A percentile compares a stretch with the other conserved stretches of the same genome.
Evolutionary conservation across 2,113 vertebrate species (phyloP).

Genomic region (Apistogramma diplotaenia): DNA sequence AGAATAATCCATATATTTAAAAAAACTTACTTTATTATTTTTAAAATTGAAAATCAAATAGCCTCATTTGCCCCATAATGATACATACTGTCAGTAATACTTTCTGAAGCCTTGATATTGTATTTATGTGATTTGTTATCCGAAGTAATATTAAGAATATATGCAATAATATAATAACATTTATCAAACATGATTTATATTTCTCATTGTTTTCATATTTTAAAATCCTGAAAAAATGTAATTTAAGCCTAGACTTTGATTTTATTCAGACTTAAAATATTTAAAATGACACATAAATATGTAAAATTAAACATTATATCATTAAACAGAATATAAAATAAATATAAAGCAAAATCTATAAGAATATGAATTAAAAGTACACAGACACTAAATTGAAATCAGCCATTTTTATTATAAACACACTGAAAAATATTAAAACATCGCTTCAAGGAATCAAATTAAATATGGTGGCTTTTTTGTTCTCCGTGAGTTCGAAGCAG

Average conservation of each 20-base stretch:
- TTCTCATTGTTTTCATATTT: background rate
- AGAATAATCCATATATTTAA: background rate
- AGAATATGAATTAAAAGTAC: background rate
- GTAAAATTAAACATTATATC: background rate
- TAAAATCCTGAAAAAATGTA: background rate
- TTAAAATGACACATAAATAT: too few relatives aligned
- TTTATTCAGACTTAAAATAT: background rate
- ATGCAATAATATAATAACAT: too few relatives aligned
- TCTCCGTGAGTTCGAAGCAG: background rate
- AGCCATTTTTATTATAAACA: background rate
- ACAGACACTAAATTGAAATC: background rate
- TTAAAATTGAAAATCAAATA: background rate
- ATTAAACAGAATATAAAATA: too few relatives aligned
- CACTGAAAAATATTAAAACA: background rate
- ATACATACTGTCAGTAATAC: background rate
- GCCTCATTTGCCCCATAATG: background rate
- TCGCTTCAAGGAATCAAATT: background rate
- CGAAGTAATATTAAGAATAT: background rate
- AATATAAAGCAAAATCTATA: too few relatives aligned
- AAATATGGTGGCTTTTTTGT: background rate
- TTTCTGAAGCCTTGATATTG: background rate
- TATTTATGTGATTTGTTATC: background rate
- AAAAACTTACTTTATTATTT: background rate
- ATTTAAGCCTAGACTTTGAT: background rate
- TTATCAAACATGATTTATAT: too few relatives aligned